These are phyloP conservation scores for Lamellibrachia columna DNA, from an alignment of 2,888 invertebrate genomes.

Conservation along the genomic window DNA sequence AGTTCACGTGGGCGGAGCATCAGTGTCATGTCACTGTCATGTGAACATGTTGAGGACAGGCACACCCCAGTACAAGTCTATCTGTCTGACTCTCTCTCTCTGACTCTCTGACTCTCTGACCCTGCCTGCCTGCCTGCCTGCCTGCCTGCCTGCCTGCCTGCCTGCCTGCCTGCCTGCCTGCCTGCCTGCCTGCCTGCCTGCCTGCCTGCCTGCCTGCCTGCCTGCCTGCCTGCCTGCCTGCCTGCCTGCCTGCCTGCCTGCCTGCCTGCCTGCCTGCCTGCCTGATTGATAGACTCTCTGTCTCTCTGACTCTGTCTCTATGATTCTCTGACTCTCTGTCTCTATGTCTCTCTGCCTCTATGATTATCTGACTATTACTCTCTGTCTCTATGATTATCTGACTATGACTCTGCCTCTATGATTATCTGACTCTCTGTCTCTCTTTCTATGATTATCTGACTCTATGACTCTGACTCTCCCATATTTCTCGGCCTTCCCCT, in stretches of 20 bases:
- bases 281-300: background rate
- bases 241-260: constrained; percentile 26
- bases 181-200: constrained; percentile 21
- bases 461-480: no score
- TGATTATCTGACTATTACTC: constrained; percentile 21
- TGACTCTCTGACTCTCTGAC: background rate
- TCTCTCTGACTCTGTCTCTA: background rate
- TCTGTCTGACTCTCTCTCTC: background rate
- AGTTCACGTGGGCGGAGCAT: background rate
- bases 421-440: background rate
- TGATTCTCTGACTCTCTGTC: background rate
- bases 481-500: background rate
- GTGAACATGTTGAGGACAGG: background rate
- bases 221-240: constrained; percentile 27
- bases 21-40: background rate
- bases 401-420: background rate
- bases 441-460: background rate
- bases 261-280: constrained; percentile 22
- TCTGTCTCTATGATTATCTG: constrained; percentile 25
- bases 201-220: constrained; percentile 24
- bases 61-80: background rate
- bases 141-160: constrained; percentile 19
- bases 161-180: constrained; percentile 22
- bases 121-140: background rate
- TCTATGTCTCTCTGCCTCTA: background rate